Base-by-base conservation (phyloP, 2,888 invertebrate genomes). In the Prosopocoilus inquinatus region DNA sequence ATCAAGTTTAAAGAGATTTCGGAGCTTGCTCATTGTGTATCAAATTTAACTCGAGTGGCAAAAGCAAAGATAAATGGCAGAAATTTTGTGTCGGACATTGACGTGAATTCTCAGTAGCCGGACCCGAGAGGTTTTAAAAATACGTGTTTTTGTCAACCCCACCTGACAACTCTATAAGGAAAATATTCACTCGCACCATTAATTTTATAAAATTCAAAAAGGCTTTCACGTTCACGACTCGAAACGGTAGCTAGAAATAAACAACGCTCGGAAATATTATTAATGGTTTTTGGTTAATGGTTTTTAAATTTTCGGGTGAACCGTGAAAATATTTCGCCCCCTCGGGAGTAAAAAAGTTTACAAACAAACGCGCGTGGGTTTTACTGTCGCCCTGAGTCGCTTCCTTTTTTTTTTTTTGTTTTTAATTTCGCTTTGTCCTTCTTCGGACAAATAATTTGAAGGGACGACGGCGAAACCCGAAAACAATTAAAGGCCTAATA, bases 401-500 rank as follows among this genome's bases (percentile, higher is more conserved):
- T 9, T 28, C 38, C 46, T 45, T 11, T 13, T 53, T 32, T 53
- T 53, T 53, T 34, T 47, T 47, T 53, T 20, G 46, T 45, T 46
- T 53, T 53, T 34, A 53, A 53, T 53, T 46, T 53, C 32, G 36
- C 46, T 45, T 44, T 36, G 36, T 41, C 53, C 41, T 46, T 47
- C 47, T 47, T 38, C 20, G 38, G 38, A 54, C 55, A 47, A 58
- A 55, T 56, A 55, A 20, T 20, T 20, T 3, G 1, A 4, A 55
- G 61, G 53, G 59, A 61, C 59, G 58, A 61, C 43, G 15, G 59
- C 55, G 52, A 57, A 55, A 53, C 53, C 56, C 57, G 57, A 51
- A 57, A 59, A 59, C 61, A 65, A 67, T 67, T 67, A 67, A 67
- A 61, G 63, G 50, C 63, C 57, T 56, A 62, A 67, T 67, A 67